These are phyloP conservation scores for Crocodylus rhombifer DNA, from an alignment of 2,797 vertebrate genomes.

Conservation along the genomic window DNA sequence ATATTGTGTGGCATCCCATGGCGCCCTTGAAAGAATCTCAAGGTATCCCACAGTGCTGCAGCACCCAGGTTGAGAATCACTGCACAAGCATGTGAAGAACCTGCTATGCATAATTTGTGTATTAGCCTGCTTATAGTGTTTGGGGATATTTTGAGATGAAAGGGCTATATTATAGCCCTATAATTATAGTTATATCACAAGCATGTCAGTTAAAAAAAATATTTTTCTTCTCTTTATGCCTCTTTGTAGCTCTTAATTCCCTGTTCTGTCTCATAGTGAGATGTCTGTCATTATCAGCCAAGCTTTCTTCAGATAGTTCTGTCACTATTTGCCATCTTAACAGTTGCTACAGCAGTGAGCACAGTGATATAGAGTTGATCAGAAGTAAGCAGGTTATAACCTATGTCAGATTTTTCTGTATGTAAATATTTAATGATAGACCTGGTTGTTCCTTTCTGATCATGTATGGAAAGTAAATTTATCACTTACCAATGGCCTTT, in stretches of 20 bases:
- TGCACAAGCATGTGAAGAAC: too few species aligned
- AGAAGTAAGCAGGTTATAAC: constrained; percentile 23
- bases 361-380: constrained; percentile 49
- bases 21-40: too few species aligned
- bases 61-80: too few species aligned
- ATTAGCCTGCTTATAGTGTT: not conserved
- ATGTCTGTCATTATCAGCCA: not conserved
- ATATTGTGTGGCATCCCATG: too few species aligned
- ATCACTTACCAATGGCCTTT: not conserved
- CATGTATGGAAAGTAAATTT: not conserved
- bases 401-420: constrained; percentile 16
- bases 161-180: not conserved
- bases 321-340: constrained; percentile 22
- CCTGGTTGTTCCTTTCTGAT: not conserved
- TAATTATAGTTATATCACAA: not conserved
- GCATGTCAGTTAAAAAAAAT: not conserved
- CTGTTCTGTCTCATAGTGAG: not conserved
- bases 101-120: not conserved
- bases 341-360: constrained; percentile 54
- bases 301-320: not conserved
- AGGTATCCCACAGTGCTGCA: too few species aligned
- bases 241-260: not conserved
- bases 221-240: not conserved
- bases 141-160: not conserved
- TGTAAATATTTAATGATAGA: not conserved